Base-by-base conservation (phyloP, 1,140 invertebrate genomes). In the Calephelis nemesis region DNA sequence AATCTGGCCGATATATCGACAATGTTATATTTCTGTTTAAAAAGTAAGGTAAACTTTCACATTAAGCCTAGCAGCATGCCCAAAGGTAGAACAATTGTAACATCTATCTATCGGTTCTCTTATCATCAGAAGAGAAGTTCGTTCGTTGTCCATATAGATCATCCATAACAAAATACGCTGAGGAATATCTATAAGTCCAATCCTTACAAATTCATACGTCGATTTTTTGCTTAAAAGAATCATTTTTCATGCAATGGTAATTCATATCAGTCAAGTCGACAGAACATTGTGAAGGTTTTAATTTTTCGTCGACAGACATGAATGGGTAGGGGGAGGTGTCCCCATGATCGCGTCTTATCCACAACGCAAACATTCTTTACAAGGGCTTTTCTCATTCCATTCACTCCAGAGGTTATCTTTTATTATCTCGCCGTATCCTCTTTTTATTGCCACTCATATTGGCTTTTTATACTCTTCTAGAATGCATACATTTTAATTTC, bases 401-500 rank as follows among this genome's bases (percentile, higher is more conserved):
- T 90, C 88, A 88, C 82, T 88, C 79, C 75, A 79, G 82, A 87
- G 86, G 87, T 89, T 89, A 89, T 89, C 82, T 89, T 91, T 91
- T 91, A 91, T 90, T 89, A 90, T 91, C 87, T 88, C 85, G 74
- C 85, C 78, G 83, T 82, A 90, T 91, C 86, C 86, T 84, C 88
- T 85, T 88, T 88, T 91, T 91, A 91, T 91, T 91, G 87, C 88
- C 83, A 79, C 85, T 85, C 86, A 90, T 91, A 90, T 91, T 88
- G 88, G 86, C 85, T 91, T 91, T 91, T 90, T 91, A 85, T 88
- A 80, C 86, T 75, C 78, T 76, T 72, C 76, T 74, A 70, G 87
- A 87, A 91, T 91, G 90, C 90, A 91, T 91, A 91, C 88, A 91
- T 91, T 91, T 88, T 88, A 87, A 91, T 91, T 91, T 84, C 82